A percentile compares a stretch with the other conserved stretches of the same genome.
These are phyloP conservation scores for Abscondita cerata DNA, from an alignment of 2,888 invertebrate genomes.

Conservation along the genomic window DNA sequence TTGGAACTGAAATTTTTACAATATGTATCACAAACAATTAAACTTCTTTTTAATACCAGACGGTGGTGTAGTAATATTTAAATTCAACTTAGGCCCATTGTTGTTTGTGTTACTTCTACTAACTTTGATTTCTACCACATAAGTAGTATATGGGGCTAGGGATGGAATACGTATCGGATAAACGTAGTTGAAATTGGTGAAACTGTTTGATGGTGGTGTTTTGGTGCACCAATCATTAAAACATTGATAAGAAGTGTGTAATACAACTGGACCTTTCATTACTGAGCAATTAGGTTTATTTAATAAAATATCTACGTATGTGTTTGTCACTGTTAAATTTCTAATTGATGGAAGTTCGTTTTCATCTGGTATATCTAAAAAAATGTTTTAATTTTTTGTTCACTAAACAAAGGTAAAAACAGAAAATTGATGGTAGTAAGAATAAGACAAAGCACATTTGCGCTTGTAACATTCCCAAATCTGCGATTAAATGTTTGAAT, in stretches of 20 bases:
- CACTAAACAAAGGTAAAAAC: too few relatives aligned
- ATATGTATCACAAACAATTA: too few relatives aligned
- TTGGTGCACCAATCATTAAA: conserved; percentile 17
- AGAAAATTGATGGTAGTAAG: too few relatives aligned
- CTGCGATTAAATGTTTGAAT: too few relatives aligned
- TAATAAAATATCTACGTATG: conserved; percentile 1
- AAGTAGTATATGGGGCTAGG: conserved; percentile 36
- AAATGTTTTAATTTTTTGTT: not conserved
- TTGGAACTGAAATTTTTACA: conserved; percentile 19
- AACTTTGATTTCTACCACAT: conserved; percentile 19
- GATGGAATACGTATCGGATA: conserved; percentile 2
- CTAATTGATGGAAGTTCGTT: conserved; percentile 14
- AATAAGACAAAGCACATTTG: too few relatives aligned
- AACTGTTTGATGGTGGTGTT: not conserved
- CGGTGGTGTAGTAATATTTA: too few relatives aligned
- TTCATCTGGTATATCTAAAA: conserved; percentile 14
- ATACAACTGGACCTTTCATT: conserved; percentile 10
- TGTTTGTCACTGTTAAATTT: not conserved
- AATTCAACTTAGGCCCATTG: conserved; percentile 3
- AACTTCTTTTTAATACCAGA: too few relatives aligned
- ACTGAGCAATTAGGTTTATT: conserved; percentile 7
- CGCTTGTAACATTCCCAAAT: too few relatives aligned
- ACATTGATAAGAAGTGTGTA: conserved; percentile 8
- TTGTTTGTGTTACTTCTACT: conserved; percentile 15
- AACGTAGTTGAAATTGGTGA: not conserved